phyloP scores from a whole-genome alignment of 2,113 vertebrate species.

The Sylvia atricapilla region DNA sequence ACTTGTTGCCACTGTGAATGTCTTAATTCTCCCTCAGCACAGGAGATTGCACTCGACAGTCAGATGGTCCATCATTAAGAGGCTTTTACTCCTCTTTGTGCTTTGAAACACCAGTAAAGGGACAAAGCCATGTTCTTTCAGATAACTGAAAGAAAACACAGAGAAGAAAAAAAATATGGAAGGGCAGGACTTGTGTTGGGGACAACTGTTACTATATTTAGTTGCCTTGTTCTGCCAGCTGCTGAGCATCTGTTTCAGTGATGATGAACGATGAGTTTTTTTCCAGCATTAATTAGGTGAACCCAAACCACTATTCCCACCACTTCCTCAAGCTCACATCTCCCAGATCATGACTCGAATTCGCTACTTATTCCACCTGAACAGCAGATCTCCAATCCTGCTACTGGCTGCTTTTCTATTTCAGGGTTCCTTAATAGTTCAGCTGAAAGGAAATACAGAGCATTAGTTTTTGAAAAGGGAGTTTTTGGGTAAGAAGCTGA shows the following conservation, averaged over 20 bases:
- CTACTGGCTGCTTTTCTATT: neutral
- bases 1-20: neutral
- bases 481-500: neutral
- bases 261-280: neutral
- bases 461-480: neutral
- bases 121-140: neutral
- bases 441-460: neutral
- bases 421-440: neutral
- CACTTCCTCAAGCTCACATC: neutral
- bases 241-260: constrained; percentile 13
- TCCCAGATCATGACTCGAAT: neutral
- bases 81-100: constrained; percentile 35
- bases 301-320: neutral
- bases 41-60: neutral
- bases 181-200: constrained; percentile 23
- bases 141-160: neutral
- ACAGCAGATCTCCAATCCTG: neutral
- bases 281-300: constrained; percentile 21
- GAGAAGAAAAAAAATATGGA: neutral
- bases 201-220: constrained; percentile 61
- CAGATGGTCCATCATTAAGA: neutral
- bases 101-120: constrained; percentile 12
- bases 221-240: constrained; percentile 36
- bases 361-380: neutral
- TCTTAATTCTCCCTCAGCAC: neutral